Conservation (phyloP, 2,888 invertebrate genomes). For the Drepanosiphum platanoidis region DNA sequence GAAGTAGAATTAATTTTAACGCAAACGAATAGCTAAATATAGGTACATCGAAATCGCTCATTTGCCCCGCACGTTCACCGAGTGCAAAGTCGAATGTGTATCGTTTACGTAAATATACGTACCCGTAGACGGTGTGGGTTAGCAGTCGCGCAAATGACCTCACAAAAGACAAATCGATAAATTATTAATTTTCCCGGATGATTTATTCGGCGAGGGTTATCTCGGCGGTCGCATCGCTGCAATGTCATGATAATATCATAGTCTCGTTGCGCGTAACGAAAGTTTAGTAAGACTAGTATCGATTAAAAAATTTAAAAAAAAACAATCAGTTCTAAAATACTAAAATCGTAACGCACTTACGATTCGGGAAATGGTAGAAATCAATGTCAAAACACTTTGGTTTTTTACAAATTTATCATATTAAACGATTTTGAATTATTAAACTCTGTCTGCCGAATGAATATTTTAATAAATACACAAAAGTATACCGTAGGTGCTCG, state of each 20-base stretch:
- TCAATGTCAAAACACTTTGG: too few relatives aligned
- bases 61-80: not conserved
- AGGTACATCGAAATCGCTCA: too few relatives aligned
- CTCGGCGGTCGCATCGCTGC: not conserved
- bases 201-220: not conserved
- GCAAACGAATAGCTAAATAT: not conserved
- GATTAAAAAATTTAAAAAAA: not conserved
- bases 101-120: too few relatives aligned
- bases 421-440: too few relatives aligned
- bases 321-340: too few relatives aligned
- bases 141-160: conserved; percentile 10
- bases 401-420: not conserved
- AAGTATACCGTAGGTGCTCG: not conserved
- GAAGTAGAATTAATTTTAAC: too few relatives aligned
- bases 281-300: not conserved
- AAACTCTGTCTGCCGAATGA: not conserved
- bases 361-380: too few relatives aligned
- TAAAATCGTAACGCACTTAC: too few relatives aligned
- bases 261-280: not conserved
- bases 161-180: not conserved
- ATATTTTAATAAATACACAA: not conserved
- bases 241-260: not conserved
- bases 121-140: too few relatives aligned
- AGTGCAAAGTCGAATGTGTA: not conserved
- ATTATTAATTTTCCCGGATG: conserved; percentile 6